phyloP scores from a whole-genome alignment of 2,888 invertebrate genomes.

The Nezara viridula region DNA sequence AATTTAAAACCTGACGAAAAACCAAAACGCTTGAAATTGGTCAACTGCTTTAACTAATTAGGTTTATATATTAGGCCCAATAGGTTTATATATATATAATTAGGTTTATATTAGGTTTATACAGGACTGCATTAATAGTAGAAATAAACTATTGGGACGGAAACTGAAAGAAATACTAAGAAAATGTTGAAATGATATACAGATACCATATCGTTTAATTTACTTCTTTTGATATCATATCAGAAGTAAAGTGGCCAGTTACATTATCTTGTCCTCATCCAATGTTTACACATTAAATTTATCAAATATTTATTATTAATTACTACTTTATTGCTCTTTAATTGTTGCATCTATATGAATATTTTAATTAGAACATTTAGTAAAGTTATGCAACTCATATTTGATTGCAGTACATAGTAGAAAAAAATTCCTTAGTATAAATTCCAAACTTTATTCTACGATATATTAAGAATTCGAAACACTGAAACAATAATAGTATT shows the following conservation, averaged over 20 bases:
- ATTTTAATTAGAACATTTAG: neutral
- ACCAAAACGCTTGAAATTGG: too few relatives aligned
- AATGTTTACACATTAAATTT: neutral
- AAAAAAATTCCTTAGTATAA: neutral
- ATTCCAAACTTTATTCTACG: neutral
- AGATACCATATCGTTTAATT: constrained; percentile 2
- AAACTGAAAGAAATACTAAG: neutral
- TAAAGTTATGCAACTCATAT: too few relatives aligned
- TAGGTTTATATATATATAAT: too few relatives aligned
- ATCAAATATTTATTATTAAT: neutral
- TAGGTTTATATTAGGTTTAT: too few relatives aligned
- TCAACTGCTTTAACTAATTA: too few relatives aligned
- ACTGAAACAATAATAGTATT: too few relatives aligned
- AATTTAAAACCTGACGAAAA: too few relatives aligned
- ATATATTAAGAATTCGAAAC: too few relatives aligned
- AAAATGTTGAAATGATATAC: neutral
- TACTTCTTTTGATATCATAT: neutral
- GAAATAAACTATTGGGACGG: neutral
- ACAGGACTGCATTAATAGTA: too few relatives aligned
- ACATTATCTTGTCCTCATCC: neutral
- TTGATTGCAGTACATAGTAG: neutral
- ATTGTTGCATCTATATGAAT: neutral
- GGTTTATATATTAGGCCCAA: too few relatives aligned
- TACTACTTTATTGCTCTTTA: neutral
- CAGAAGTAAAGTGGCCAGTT: neutral